These are phyloP conservation scores for Drosophila meridiana DNA, from an alignment of 2,888 invertebrate genomes.

Conservation along the genomic window DNA sequence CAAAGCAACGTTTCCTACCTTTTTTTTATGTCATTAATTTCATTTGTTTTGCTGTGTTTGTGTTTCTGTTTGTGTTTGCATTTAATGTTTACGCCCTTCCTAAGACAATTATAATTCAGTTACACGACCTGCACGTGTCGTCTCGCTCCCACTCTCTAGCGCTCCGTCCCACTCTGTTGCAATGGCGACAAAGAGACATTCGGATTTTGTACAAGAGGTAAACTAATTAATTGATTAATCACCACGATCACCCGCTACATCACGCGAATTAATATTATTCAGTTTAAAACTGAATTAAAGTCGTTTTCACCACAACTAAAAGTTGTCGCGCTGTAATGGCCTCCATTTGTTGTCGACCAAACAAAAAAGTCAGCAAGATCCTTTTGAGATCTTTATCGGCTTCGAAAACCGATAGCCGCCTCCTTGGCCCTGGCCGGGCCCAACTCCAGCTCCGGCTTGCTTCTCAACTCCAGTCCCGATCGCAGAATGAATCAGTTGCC, in stretches of 20 bases:
- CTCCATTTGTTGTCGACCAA: constrained; percentile 73
- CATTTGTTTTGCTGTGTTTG: constrained; percentile 61
- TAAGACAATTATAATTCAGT: constrained; percentile 73
- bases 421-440: constrained; percentile 27
- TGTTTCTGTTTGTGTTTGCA: constrained; percentile 65
- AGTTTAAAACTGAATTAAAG: constrained; percentile 82
- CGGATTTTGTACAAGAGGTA: constrained; percentile 53
- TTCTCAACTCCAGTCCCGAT: constrained; percentile 17
- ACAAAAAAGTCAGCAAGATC: constrained; percentile 81
- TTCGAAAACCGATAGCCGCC: constrained; percentile 66
- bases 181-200: constrained; percentile 38
- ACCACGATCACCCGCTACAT: constrained; percentile 79
- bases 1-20: constrained; percentile 72
- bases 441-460: background rate
- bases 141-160: constrained; percentile 12
- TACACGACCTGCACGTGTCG: constrained; percentile 38
- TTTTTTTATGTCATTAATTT: constrained; percentile 62
- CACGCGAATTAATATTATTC: constrained; percentile 83
- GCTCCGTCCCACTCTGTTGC: constrained; percentile 1
- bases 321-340: constrained; percentile 83
- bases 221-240: constrained; percentile 84
- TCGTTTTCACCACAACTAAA: constrained; percentile 84
- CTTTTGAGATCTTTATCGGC: constrained; percentile 84
- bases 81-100: constrained; percentile 63
- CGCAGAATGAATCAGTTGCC: constrained; percentile 75